These are phyloP conservation scores for Anthrax anthrax DNA, from an alignment of 2,888 invertebrate genomes.

Conservation along the genomic window DNA sequence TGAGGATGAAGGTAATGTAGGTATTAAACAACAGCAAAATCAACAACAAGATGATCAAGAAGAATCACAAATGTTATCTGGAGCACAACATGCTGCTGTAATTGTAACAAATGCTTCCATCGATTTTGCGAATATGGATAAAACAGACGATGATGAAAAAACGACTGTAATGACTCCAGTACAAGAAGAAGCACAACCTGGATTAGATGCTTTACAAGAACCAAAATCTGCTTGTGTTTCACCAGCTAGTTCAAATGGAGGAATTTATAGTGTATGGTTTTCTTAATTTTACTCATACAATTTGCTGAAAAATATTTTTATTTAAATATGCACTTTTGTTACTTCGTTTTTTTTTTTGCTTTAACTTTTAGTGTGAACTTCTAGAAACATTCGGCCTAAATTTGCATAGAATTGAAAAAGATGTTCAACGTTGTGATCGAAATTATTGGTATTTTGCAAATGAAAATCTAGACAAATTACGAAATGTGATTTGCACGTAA, in stretches of 20 bases:
- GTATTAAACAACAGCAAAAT: constrained; percentile 12
- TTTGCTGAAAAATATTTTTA: neutral
- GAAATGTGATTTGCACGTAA: constrained; percentile 94
- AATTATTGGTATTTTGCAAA: constrained; percentile 86
- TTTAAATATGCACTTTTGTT: no score
- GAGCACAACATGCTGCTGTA: constrained; percentile 41
- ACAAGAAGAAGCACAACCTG: constrained; percentile 38
- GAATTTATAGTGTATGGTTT: constrained; percentile 64
- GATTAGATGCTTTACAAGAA: constrained; percentile 28
- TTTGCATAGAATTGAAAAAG: constrained; percentile 89
- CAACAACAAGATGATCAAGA: constrained; percentile 19
- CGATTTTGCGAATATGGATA: constrained; percentile 39
- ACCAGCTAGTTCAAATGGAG: constrained; percentile 83
- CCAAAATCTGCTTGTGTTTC: constrained; percentile 59
- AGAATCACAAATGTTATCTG: constrained; percentile 18
- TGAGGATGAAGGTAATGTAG: constrained; percentile 21
- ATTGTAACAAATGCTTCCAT: constrained; percentile 59
- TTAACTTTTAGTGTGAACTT: constrained; percentile 66
- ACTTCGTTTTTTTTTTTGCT: no score
- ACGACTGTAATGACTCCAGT: constrained; percentile 42
- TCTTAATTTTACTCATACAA: neutral
- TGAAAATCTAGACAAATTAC: constrained; percentile 77
- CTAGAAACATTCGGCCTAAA: constrained; percentile 76
- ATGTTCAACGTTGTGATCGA: constrained; percentile 88
- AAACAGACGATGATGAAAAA: constrained; percentile 36